phyloP scores from a whole-genome alignment of 2,113 vertebrate genomes.

The Dromaius novaehollandiae region DNA sequence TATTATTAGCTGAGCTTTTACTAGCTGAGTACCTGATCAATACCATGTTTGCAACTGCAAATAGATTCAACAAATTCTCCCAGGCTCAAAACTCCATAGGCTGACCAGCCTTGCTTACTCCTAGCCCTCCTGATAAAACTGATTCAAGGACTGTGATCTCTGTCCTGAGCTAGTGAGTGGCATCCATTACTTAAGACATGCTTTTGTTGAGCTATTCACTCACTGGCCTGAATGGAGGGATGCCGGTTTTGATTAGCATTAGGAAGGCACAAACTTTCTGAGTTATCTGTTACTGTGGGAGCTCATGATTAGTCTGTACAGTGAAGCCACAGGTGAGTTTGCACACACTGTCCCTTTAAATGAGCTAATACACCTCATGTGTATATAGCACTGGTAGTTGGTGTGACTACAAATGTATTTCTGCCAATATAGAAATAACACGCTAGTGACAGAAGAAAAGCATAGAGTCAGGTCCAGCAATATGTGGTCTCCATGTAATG shows the following conservation, averaged over 20 bases:
- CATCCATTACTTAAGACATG: background rate
- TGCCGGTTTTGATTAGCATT: fast-evolving
- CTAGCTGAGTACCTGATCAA: background rate
- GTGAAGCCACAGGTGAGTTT: background rate
- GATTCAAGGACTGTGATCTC: fast-evolving
- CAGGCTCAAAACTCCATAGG: background rate
- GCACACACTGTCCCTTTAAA: background rate
- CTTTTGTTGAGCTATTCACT: background rate
- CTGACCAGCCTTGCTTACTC: background rate
- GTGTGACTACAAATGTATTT: background rate
- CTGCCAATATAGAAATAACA: background rate
- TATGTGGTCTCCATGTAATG: background rate
- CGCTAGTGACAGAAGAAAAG: background rate
- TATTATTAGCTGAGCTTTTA: background rate
- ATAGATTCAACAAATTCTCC: background rate
- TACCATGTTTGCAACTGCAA: fast-evolving
- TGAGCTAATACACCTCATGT: background rate
- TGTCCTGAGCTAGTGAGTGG: fast-evolving
- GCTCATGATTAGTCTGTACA: background rate
- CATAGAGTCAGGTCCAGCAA: fast-evolving
- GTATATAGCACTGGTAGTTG: fast-evolving
- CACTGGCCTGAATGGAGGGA: background rate
- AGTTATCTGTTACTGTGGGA: fast-evolving
- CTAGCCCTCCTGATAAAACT: fast-evolving
- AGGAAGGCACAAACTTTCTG: background rate